Percentiles rank a stretch among this genome's conserved stretches.
Conservation (phyloP, 2,888 invertebrate genomes). For the Furcula furcula region DNA sequence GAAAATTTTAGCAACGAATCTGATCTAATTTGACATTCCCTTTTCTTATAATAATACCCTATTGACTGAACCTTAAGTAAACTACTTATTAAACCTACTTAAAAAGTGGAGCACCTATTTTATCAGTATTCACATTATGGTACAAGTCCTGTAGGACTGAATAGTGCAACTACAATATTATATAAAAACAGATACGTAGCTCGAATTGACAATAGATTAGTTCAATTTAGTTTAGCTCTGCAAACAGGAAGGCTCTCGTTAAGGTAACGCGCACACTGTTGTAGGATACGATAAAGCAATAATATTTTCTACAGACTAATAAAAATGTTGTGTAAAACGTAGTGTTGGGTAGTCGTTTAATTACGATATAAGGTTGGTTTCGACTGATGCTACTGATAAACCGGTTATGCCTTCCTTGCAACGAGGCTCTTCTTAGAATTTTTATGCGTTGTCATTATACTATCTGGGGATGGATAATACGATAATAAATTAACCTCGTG, state of each 20-base stretch:
- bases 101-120: neutral
- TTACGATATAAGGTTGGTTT: slow-evolving; percentile 11
- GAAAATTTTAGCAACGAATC: no score
- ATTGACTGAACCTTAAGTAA: neutral
- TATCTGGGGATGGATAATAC: no score
- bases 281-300: slow-evolving; percentile 29
- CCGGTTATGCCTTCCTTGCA: slow-evolving; percentile 8
- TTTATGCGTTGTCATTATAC: no score
- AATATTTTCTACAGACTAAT: slow-evolving; percentile 24
- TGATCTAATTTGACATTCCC: no score
- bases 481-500: no score
- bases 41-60: no score
- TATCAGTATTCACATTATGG: neutral
- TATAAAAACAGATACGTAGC: neutral
- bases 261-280: slow-evolving; percentile 10
- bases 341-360: slow-evolving; percentile 15
- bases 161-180: neutral
- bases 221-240: slow-evolving; percentile 12
- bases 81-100: neutral
- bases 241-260: slow-evolving; percentile 19
- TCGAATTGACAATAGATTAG: slow-evolving; percentile 7
- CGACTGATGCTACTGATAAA: slow-evolving; percentile 11
- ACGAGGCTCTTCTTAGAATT: slow-evolving; percentile 7
- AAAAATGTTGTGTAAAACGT: slow-evolving; percentile 16
- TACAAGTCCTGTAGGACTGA: neutral